These are phyloP conservation scores for Glaucomys volans DNA, from an alignment of 2,113 vertebrate species.

Conservation along the genomic window DNA sequence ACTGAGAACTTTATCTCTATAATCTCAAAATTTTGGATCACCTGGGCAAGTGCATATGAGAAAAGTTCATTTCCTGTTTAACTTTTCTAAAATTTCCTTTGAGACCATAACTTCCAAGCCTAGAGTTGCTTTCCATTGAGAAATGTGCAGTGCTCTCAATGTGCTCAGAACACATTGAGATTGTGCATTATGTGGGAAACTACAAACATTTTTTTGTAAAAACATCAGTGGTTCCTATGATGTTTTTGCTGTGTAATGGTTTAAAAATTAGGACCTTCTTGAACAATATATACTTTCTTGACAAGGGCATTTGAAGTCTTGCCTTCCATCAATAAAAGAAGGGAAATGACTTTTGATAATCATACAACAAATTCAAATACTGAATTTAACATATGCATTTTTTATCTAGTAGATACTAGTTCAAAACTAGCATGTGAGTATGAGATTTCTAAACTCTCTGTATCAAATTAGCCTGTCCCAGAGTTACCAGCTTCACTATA, in stretches of 20 bases:
- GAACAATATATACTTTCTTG: too few species aligned
- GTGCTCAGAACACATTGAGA: background rate
- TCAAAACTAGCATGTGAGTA: background rate
- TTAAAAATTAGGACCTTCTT: background rate
- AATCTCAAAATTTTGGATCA: background rate
- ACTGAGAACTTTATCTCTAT: background rate
- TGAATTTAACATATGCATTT: background rate
- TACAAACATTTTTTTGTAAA: too few species aligned
- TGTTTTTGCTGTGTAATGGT: background rate
- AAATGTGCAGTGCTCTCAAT: background rate
- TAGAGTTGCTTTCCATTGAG: background rate
- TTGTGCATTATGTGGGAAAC: background rate
- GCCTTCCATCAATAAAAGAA: too few species aligned
- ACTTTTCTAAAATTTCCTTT: conserved; percentile 28
- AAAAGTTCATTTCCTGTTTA: background rate
- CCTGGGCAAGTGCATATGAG: background rate
- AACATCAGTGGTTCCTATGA: background rate
- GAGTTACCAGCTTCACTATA: background rate
- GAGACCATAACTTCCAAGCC: background rate
- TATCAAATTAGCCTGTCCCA: background rate
- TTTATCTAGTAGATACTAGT: background rate
- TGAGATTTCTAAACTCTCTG: background rate
- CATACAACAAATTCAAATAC: background rate
- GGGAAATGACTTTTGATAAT: background rate
- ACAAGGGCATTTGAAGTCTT: too few species aligned